Conservation (phyloP, 2,113 vertebrate species). For the Peromyscus polionotus region DNA sequence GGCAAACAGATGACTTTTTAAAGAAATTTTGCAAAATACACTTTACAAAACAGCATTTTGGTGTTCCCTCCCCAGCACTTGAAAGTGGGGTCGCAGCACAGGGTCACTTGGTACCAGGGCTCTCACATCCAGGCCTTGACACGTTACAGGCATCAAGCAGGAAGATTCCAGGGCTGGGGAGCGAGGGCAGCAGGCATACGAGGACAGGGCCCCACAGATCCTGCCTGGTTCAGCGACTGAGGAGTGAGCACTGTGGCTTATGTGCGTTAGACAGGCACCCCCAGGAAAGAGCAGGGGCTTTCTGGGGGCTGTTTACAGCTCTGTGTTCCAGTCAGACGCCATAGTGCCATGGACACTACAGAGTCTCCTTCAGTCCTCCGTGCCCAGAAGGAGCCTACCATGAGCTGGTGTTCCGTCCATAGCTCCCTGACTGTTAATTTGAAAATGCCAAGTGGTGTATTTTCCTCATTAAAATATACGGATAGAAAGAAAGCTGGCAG, state of each 20-base stretch:
- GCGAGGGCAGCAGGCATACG: not conserved
- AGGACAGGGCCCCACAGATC: not conserved
- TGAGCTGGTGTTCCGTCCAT: not conserved
- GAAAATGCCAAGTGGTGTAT: not conserved
- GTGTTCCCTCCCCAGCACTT: not conserved
- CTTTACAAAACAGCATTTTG: not conserved
- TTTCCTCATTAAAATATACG: not conserved
- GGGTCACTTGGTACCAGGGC: not conserved
- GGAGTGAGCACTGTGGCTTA: not conserved
- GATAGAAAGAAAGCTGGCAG: not conserved
- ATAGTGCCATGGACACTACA: not conserved
- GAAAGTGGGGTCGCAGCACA: not conserved
- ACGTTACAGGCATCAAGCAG: accelerated
- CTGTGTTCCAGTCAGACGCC: not conserved
- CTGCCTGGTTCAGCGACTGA: not conserved
- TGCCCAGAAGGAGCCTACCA: not conserved
- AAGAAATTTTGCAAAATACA: not conserved
- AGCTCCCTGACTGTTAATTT: not conserved
- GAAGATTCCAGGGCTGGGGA: not conserved
- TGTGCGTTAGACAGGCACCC: not conserved
- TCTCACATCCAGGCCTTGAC: not conserved
- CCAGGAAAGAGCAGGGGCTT: not conserved
- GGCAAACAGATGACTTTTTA: not conserved
- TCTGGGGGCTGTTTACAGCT: not conserved
- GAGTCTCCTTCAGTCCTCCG: accelerated